Base-by-base conservation (phyloP, 1,140 invertebrate species). In the Drosophila nasuta region DNA sequence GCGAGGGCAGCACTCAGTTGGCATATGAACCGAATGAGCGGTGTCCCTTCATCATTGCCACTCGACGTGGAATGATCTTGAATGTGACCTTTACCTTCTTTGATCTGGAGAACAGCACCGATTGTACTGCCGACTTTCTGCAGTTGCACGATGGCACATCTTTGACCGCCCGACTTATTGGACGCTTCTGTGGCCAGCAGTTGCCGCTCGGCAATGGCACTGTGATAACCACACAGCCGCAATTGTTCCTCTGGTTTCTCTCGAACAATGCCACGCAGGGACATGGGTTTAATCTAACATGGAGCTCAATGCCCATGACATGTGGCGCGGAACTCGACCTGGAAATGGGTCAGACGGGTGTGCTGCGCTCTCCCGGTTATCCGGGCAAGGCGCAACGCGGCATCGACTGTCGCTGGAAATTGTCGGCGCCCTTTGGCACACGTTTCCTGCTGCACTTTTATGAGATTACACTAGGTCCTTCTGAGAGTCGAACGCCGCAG, bases 1-100 rank as follows among this genome's bases (percentile, higher is more conserved):
- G 33, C 15, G 96, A 96, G 77, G 93, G 93, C 0, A 69, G 56
- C n/a, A 58, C 93, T 95, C 33, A 4, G 6, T 7, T 7, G 13
- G 82, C 48, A 6, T 92, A 92, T 41, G 71, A 82, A 45, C 48
- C 86, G 2, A 94, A 95, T 72, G 90, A 95, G 5, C 96, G 95
- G 80, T 98, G 97, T 91, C 96, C 95, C 5, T 98, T 97, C 96
- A 93, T 95, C 1, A 96, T 99, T 59, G 91, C 93, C 63, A 95
- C 94, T 0, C 93, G 93, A 13, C 77, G 91, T 1, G 93, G 94
- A 1, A 94, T 95, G 92, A 95, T 97, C 28, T 91, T 98, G 3
- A 97, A 97, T 82, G 92, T 98, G 0, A 97, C 95, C 2, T 97
- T 98, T 90, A 94, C 93, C 41, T 93, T 93, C 73, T 97, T 98